phyloP scores from a whole-genome alignment of 2,113 vertebrate genomes.

The Strix aluco region DNA sequence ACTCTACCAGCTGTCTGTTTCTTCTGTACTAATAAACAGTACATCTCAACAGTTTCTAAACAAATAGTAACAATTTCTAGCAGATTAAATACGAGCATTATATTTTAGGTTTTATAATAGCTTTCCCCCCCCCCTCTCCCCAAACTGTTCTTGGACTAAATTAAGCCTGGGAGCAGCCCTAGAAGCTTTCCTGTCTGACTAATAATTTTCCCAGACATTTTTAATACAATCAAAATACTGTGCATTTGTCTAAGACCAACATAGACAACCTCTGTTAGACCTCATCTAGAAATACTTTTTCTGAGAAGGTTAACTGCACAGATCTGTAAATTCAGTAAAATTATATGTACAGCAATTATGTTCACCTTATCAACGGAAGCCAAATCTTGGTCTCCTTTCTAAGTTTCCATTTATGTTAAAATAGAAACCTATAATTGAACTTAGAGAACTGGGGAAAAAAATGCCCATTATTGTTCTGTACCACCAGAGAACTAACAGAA shows the following conservation, averaged over 20 bases:
- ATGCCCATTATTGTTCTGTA: background rate
- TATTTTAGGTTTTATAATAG: background rate
- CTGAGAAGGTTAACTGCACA: background rate
- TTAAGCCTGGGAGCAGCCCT: background rate
- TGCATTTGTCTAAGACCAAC: background rate
- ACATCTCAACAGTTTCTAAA: background rate
- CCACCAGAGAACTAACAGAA: background rate
- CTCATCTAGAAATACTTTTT: background rate
- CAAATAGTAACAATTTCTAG: background rate
- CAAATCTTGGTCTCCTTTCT: background rate
- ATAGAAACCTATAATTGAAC: background rate
- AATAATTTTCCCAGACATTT: background rate
- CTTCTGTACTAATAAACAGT: background rate
- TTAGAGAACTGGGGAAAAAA: background rate
- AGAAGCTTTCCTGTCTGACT: background rate
- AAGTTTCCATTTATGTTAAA: background rate
- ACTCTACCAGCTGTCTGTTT: background rate
- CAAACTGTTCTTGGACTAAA: background rate
- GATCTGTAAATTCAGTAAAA: background rate
- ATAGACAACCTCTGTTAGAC: background rate
- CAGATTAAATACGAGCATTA: background rate
- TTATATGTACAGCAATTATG: background rate
- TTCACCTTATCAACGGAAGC: background rate
- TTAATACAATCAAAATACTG: background rate
- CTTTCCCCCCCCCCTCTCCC: rapidly evolving